Conservation (phyloP, 1,140 invertebrate genomes). For the Plodia interpunctella region DNA sequence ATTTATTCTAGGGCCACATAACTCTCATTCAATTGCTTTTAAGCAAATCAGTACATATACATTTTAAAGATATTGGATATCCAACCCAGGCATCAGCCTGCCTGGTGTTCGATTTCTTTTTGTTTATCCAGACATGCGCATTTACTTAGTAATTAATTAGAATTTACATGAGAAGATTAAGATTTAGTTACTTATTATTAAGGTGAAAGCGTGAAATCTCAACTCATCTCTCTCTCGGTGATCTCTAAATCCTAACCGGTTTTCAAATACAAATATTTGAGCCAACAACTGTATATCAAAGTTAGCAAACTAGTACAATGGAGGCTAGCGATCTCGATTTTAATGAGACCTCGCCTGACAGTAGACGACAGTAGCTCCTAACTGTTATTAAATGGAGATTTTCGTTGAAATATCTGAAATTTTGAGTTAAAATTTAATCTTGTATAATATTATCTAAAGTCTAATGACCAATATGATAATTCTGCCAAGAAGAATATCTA, state of each 20-base stretch:
- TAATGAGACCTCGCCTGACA: background rate
- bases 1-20: too few species aligned
- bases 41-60: too few species aligned
- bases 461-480: too few species aligned
- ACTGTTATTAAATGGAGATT: background rate
- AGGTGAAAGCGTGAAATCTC: background rate
- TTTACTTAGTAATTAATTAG: background rate
- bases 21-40: too few species aligned
- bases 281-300: background rate
- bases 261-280: slow-evolving; percentile 2
- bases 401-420: background rate
- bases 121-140: background rate
- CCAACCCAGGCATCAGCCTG: too few species aligned
- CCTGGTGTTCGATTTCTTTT: background rate
- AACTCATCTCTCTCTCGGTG: background rate
- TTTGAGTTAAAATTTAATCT: background rate
- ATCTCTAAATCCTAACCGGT: background rate
- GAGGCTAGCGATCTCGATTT: background rate
- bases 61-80: too few species aligned
- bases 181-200: too few species aligned
- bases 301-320: background rate
- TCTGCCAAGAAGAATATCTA: background rate
- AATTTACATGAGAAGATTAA: background rate
- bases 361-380: background rate
- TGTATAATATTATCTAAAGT: too few species aligned